phyloP scores from a whole-genome alignment of 1,140 invertebrate species.

The Trichonephila clavata region DNA sequence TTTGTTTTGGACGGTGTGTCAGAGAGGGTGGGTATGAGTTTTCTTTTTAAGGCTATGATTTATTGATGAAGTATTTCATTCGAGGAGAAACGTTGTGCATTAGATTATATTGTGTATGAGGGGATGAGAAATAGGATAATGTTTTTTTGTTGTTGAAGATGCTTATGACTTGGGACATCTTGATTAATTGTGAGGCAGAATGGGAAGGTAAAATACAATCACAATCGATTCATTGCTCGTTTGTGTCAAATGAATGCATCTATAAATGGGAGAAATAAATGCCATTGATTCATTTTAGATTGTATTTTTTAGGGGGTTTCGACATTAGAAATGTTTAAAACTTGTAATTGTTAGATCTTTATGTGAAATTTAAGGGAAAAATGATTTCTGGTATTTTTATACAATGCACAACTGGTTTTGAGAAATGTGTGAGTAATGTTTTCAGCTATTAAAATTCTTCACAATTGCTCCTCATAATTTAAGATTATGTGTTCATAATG shows the following conservation, averaged over 20 bases:
- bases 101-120: not conserved
- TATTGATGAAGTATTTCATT: constrained; percentile 31
- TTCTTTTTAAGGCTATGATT: constrained; percentile 24
- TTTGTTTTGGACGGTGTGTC: not conserved
- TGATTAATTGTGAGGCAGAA: not conserved
- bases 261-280: not conserved
- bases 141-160: not conserved
- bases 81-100: not conserved
- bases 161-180: not conserved
- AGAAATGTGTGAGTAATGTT: no score
- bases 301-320: no score
- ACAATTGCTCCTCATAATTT: no score
- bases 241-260: not conserved
- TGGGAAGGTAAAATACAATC: not conserved
- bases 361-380: no score
- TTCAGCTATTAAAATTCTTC: no score
- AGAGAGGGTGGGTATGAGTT: not conserved
- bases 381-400: no score
- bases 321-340: not conserved
- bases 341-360: no score
- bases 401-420: no score
- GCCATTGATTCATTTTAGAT: no score
- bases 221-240: not conserved
- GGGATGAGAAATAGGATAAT: not conserved
- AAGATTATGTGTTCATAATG: no score